Evolutionary conservation across 2,888 invertebrate genomes (phyloP), one percentile per base, ranked within the genome.

Genomic region (Lithophane leautieri): DNA sequence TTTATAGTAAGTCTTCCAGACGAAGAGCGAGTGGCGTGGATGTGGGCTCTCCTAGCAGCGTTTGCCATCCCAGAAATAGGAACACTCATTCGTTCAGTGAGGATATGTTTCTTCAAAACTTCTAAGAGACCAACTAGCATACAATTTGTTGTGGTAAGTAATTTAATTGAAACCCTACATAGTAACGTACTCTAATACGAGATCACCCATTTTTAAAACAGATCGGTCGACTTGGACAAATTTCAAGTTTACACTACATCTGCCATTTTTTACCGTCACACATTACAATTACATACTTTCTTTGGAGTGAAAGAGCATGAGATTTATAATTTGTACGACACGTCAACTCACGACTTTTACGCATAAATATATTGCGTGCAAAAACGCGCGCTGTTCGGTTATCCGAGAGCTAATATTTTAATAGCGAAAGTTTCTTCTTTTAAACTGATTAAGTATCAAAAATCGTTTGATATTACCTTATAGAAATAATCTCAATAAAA

Each of bases 51-150:
- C 70, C 95, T 99, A 72, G 98, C 99, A 84, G 98, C 98, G 4
- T 99, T 98, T 91, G 97, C 98, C 56, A 97, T 99, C 70, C 99
- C 99, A 0, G 99, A 99, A 95, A 96, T 98, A 76, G 98, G 99
- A 72, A 97, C 98, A 4, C 96, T 99, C 82, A 98, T 99, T 89
- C 97, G 99, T 74, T 98, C 99, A 44, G 96, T 97, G 70, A 97
- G 99, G 90, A 99, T 99, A 92, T 99, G 99, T 93, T 98, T 98
- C 92, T 99, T 99, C 97, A 99, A 99, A 93, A 98, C 98, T 0
- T 98, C 98, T 91, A 98, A 97, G 93, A 97, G 97, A 88, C 98
- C 99, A 0, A 96, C 96, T 1, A 97, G 97, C 70, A 94, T 94
- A 61, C 96, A 96, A 81, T 96, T 97, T 87, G 88, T 96, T 91